A percentile compares a stretch with the other conserved stretches of the same genome.
Conservation (phyloP, 2,888 invertebrate species). For the Trissolcus brochymenae region DNA sequence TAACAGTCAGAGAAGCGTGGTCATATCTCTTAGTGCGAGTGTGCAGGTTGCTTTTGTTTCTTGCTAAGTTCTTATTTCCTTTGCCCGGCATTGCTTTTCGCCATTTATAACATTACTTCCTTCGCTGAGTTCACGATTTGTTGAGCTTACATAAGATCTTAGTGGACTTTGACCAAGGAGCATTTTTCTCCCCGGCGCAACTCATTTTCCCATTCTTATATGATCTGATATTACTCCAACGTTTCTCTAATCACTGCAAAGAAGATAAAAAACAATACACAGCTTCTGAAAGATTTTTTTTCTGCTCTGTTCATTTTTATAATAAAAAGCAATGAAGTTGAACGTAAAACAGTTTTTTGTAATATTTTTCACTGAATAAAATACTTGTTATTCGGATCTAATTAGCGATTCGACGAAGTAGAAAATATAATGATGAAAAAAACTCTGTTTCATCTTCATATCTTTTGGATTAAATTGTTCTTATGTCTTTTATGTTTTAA, state of each 20-base stretch:
- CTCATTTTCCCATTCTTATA: slow-evolving; percentile 18
- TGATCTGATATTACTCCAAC: slow-evolving; percentile 31
- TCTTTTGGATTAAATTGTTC: too few relatives aligned
- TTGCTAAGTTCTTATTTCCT: slow-evolving; percentile 32
- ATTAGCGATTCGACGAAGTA: too few relatives aligned
- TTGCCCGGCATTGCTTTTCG: slow-evolving; percentile 39
- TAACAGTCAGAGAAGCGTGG: slow-evolving; percentile 19
- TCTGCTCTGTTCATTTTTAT: neutral
- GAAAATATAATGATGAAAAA: too few relatives aligned
- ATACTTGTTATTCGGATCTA: too few relatives aligned
- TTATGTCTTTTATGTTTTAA: too few relatives aligned
- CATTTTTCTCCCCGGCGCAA: slow-evolving; percentile 43
- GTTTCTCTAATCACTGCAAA: slow-evolving; percentile 35
- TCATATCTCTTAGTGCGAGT: slow-evolving; percentile 36
- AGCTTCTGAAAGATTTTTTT: neutral
- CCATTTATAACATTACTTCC: slow-evolving; percentile 51
- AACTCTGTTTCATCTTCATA: too few relatives aligned
- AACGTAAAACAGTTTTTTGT: too few relatives aligned
- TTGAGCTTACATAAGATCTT: slow-evolving; percentile 49
- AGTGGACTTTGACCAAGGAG: slow-evolving; percentile 32
- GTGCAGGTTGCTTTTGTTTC: slow-evolving; percentile 32
- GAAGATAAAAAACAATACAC: slow-evolving; percentile 13
- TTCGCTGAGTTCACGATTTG: slow-evolving; percentile 41
- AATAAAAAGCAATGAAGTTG: too few relatives aligned
- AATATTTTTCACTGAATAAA: too few relatives aligned